phyloP scores from a whole-genome alignment of 2,888 invertebrate species.

The Mermis nigrescens region DNA sequence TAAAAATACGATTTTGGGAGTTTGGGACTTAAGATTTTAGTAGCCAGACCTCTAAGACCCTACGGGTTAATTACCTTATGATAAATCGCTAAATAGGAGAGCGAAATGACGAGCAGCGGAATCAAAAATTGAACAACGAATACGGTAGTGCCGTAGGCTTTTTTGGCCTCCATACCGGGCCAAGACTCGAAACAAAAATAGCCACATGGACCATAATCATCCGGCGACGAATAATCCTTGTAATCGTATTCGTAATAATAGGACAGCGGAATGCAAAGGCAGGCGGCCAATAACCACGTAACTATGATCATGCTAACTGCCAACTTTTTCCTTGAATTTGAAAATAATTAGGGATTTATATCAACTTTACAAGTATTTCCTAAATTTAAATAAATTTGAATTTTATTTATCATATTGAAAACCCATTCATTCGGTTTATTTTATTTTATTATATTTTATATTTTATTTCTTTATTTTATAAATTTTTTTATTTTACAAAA shows the following conservation, averaged over 20 bases:
- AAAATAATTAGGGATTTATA: too few relatives aligned
- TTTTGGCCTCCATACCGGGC: conserved; percentile 58
- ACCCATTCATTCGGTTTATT: too few relatives aligned
- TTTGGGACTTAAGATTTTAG: too few relatives aligned
- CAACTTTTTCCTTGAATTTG: conserved; percentile 36
- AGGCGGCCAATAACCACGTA: conserved; percentile 68
- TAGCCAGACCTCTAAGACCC: too few relatives aligned
- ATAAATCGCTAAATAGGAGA: conserved; percentile 75
- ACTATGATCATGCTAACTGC: conserved; percentile 64
- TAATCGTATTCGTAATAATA: background rate
- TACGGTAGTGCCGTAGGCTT: conserved; percentile 59
- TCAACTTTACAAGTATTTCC: too few relatives aligned
- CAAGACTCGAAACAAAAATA: conserved; percentile 48
- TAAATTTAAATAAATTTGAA: too few relatives aligned
- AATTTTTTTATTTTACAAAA: too few relatives aligned
- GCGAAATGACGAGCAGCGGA: conserved; percentile 73
- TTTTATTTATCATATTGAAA: too few relatives aligned
- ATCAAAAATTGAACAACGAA: conserved; percentile 71
- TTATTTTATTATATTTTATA: too few relatives aligned
- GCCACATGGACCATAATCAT: conserved; percentile 30
- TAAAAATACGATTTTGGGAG: too few relatives aligned
- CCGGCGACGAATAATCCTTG: background rate
- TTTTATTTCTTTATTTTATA: too few relatives aligned
- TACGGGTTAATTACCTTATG: conserved; percentile 33
- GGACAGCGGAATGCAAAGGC: conserved; percentile 62